phyloP scores from a whole-genome alignment of 1,140 invertebrate genomes.

The Leptoteleia sp. region DNA sequence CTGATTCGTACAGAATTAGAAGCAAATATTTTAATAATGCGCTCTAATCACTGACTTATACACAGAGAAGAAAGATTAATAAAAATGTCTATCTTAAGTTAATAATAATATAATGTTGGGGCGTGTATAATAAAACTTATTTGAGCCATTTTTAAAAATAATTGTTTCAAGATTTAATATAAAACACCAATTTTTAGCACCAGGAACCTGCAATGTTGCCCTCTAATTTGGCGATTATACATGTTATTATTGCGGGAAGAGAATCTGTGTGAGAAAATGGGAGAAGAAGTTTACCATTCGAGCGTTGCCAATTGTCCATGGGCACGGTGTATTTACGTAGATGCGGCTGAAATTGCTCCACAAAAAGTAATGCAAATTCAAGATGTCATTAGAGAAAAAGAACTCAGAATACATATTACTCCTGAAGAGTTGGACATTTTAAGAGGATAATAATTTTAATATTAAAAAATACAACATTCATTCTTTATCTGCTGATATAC shows the following conservation, averaged over 20 bases:
- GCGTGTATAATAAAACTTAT: no score
- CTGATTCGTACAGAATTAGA: no score
- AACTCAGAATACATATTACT: slow-evolving; percentile 85
- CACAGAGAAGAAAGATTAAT: no score
- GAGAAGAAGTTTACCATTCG: slow-evolving; percentile 77
- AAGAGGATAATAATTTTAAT: slow-evolving; percentile 79
- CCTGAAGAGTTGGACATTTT: slow-evolving; percentile 87
- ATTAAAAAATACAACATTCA: no score
- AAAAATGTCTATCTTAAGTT: no score
- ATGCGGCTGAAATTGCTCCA: slow-evolving; percentile 80
- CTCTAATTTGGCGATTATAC: slow-evolving; percentile 83
- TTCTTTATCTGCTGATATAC: no score
- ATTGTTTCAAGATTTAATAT: neutral
- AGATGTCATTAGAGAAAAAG: slow-evolving; percentile 87
- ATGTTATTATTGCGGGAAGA: slow-evolving; percentile 80
- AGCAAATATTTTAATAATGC: no score
- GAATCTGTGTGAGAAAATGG: slow-evolving; percentile 75
- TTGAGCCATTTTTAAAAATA: no score
- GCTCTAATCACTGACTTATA: no score
- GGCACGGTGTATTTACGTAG: slow-evolving; percentile 82
- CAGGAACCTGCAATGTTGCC: slow-evolving; percentile 79
- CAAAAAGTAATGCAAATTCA: slow-evolving; percentile 83
- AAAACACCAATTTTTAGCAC: slow-evolving; percentile 48
- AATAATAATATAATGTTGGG: no score
- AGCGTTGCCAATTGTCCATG: slow-evolving; percentile 83